Conservation (phyloP, 2,797 vertebrate genomes). For the Macroramphosus scolopax region DNA sequence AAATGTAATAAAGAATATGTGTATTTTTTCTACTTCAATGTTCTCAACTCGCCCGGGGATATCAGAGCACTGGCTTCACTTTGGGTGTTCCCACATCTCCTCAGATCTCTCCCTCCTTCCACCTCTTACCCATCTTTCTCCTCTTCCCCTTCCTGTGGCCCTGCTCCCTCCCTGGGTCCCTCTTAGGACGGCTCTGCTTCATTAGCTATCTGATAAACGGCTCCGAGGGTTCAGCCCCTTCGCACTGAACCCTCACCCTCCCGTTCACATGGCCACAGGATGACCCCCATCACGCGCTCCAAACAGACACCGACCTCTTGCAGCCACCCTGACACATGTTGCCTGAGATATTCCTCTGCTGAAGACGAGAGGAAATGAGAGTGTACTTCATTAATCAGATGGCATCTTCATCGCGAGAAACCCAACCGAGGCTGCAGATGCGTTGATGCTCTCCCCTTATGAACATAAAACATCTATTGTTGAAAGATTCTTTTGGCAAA, state of each 20-base stretch:
- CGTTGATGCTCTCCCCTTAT: no score
- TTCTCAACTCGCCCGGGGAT: no score
- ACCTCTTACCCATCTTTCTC: conserved; percentile 24
- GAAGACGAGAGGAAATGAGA: no score
- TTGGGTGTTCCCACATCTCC: conserved; percentile 16
- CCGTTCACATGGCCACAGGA: conserved; percentile 87
- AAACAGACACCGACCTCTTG: conserved; percentile 31
- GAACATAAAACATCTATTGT: no score
- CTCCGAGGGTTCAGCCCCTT: conserved; percentile 75
- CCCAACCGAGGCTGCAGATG: no score
- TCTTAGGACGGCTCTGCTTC: conserved; percentile 79
- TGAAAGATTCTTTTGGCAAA: no score
- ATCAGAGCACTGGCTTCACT: no score
- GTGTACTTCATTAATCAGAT: no score
- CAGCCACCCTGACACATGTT: conserved; percentile 22
- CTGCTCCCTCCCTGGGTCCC: conserved; percentile 2
- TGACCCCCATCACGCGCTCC: conserved; percentile 82
- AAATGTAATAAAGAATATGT: conserved; percentile 60
- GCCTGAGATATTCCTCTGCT: conserved; percentile 56
- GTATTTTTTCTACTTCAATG: conserved; percentile 45
- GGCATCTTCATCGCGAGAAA: no score
- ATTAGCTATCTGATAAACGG: conserved; percentile 90
- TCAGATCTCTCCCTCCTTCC: neutral
- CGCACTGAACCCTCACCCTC: conserved; percentile 82
- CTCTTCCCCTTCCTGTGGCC: neutral